Evolutionary conservation across 2,797 vertebrate genomes (phyloP), one percentile per base, ranked within the genome.

Genomic region (Pangasius macronema): DNA sequence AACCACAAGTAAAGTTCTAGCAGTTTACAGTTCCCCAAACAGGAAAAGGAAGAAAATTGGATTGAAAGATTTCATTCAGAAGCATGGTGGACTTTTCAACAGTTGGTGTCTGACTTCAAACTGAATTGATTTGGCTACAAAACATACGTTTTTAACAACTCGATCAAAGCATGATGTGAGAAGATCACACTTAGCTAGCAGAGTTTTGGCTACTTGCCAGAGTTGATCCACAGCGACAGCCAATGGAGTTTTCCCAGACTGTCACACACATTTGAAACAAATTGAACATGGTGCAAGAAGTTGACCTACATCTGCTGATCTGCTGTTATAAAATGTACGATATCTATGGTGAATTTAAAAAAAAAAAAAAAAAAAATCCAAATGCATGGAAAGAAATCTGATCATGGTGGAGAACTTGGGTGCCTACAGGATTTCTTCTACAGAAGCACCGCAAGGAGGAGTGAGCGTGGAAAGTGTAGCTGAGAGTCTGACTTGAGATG

Each of bases 381-480:
- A 24, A 75, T 3, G n/a, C 49, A 55, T 24, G 70, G 80, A 87
- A 83, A 83, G 33, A 65, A 77, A 67, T 42, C 59, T 20, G 53
- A 24, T 77, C 5, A 1, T 67, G 57, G 27, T 67, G 46, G 27
- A 68, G 82, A 53, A 24, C 63, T 83, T 68, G 18, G 20, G 13
- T 63, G 59, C 24, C 80, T 65, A 46, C 33, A 81, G 24, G 14
- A 67, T 84, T 84, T 86, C 68, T 68, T 67, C 59, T 65, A 5
- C 18, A 67, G 61, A 87, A 18, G 82, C 85, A 67, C 22, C 46
- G 51, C 42, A 82, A 82, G 61, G 46, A 72, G 55, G 27, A 53
- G 51, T 72, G 63, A n/a, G n/a, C 63, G 42, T 75, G 82, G 77
- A 42, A 75, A 55, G 53, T 24, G 53, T 24, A 87, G 63, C 85